A percentile compares a stretch with the other conserved stretches of the same genome.
phyloP scores from a whole-genome alignment of 2,888 invertebrate species.

The Linyphia triangularis region DNA sequence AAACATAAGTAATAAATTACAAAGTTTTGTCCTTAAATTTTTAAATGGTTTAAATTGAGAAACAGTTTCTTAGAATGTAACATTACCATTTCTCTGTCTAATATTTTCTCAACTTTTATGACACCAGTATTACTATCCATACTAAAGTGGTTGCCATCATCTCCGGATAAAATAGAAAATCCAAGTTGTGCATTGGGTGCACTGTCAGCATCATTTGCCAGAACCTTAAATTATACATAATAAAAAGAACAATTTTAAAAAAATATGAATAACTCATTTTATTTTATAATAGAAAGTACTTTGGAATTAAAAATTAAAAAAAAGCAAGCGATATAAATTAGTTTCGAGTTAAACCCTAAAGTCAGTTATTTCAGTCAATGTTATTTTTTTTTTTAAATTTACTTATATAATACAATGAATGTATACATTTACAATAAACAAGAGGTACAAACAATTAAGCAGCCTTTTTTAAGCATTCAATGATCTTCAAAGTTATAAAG shows the following conservation, averaged over 20 bases:
- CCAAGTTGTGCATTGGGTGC: constrained; percentile 87
- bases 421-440: neutral
- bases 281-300: neutral
- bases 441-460: too few relatives aligned
- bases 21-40: neutral
- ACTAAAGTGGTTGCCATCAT: constrained; percentile 88
- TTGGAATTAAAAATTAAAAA: neutral
- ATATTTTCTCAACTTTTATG: constrained; percentile 85
- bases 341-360: too few relatives aligned
- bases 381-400: neutral
- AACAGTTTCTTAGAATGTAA: neutral
- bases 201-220: constrained; percentile 91
- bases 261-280: neutral
- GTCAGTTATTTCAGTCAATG: too few relatives aligned
- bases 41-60: neutral
- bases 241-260: neutral
- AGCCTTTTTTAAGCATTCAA: too few relatives aligned
- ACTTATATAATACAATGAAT: neutral
- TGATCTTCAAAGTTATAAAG: neutral
- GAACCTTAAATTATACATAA: constrained; percentile 81
- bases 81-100: constrained; percentile 87
- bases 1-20: neutral
- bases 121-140: constrained; percentile 88
- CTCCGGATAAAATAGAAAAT: constrained; percentile 89
- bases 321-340: too few relatives aligned